A percentile compares a stretch with the other conserved stretches of the same genome.
Conservation (phyloP, 2,888 invertebrate species). For the Lasioglossum oenotherae region DNA sequence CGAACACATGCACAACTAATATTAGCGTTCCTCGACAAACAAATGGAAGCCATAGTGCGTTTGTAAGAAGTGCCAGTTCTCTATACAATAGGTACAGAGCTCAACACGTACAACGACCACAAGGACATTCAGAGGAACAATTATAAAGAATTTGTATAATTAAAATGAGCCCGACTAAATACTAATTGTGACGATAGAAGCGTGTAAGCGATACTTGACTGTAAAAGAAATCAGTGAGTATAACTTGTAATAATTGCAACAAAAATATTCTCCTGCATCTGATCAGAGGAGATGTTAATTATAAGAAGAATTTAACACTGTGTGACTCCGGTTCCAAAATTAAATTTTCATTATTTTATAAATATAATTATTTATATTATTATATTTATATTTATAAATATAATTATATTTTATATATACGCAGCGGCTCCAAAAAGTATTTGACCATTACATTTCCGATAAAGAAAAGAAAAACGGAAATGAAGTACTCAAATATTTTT, state of each 20-base stretch:
- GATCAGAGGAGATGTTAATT: too few relatives aligned
- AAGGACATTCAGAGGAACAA: constrained; percentile 75
- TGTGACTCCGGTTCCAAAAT: background rate
- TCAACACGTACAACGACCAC: constrained; percentile 64
- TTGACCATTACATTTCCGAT: background rate
- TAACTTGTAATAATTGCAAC: background rate
- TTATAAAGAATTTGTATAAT: constrained; percentile 62
- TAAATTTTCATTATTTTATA: background rate
- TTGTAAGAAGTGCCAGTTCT: constrained; percentile 75
- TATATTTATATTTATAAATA: too few relatives aligned
- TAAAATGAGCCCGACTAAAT: background rate
- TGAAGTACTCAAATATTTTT: background rate
- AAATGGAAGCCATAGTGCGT: constrained; percentile 72
- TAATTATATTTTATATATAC: background rate
- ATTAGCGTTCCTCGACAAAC: constrained; percentile 86
- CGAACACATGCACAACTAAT: constrained; percentile 88
- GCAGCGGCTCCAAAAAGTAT: background rate
- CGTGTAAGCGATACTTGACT: background rate
- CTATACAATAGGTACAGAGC: constrained; percentile 67
- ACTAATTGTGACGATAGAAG: background rate
- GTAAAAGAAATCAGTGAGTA: background rate
- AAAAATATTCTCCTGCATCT: too few relatives aligned
- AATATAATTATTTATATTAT: too few relatives aligned
- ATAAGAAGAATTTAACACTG: too few relatives aligned
- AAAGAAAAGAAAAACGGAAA: background rate